Evolutionary conservation across 2,797 vertebrate species (phyloP).

Genomic region (Thripadectes ignobilis): DNA sequence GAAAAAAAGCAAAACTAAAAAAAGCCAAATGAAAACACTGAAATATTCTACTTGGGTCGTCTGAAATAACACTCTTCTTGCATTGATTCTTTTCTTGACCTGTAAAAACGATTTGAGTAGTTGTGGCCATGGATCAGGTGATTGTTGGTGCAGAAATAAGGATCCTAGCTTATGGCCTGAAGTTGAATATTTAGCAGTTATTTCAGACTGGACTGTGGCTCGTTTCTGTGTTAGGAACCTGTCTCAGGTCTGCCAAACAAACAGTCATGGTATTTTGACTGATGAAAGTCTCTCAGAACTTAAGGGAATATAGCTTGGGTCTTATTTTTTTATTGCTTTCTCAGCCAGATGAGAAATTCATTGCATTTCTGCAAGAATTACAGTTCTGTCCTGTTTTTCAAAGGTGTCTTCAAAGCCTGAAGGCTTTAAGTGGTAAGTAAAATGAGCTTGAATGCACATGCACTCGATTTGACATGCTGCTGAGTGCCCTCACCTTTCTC

Average conservation of each 20-base stretch:
- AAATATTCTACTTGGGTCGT: not conserved
- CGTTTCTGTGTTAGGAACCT: not conserved
- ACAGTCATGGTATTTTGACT: not conserved
- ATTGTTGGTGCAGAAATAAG: not conserved
- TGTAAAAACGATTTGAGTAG: not conserved
- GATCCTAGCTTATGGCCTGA: not conserved
- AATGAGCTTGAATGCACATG: not conserved
- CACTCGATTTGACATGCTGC: not conserved
- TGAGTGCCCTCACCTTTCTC: not conserved
- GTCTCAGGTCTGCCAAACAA: not conserved
- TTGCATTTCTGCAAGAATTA: not conserved
- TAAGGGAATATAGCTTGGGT: not conserved
- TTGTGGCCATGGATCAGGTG: not conserved
- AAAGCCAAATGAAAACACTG: not conserved
- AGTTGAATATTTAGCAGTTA: not conserved
- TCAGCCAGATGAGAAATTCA: not conserved
- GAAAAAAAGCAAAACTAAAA: not conserved
- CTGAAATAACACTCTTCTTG: not conserved
- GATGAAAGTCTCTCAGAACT: not conserved
- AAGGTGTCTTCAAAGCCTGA: not conserved
- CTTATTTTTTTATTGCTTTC: not conserved
- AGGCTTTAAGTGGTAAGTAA: not conserved
- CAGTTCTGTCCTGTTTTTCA: not conserved
- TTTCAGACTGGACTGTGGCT: not conserved
- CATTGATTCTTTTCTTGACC: not conserved